A percentile compares a stretch with the other conserved stretches of the same genome.
phyloP scores from a whole-genome alignment of 1,140 invertebrate species.

The Cataglyphis hispanica region DNA sequence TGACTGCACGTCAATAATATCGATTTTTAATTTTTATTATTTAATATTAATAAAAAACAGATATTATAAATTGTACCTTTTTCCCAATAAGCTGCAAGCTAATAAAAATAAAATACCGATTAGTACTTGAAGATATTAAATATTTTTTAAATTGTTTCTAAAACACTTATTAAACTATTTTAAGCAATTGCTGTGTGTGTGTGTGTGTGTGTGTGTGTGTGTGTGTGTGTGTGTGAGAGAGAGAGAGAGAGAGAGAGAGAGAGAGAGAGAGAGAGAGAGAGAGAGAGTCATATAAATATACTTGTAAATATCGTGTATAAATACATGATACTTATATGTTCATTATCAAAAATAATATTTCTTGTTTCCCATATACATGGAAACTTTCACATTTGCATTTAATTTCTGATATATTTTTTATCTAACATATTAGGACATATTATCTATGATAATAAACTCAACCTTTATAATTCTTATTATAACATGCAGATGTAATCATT shows the following conservation, averaged over 20 bases:
- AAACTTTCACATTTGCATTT: background rate
- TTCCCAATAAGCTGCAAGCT: slow-evolving; percentile 86
- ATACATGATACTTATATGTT: slow-evolving; percentile 44
- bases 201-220: no score
- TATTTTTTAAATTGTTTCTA: slow-evolving; percentile 51
- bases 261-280: no score
- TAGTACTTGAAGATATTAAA: slow-evolving; percentile 68
- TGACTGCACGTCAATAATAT: slow-evolving; percentile 13
- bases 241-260: no score
- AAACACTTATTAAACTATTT: slow-evolving; percentile 40
- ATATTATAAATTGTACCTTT: slow-evolving; percentile 85
- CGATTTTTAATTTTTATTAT: slow-evolving; percentile 60
- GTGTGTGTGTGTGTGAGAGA: no score
- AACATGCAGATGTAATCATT: slow-evolving; percentile 47
- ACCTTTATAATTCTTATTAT: slow-evolving; percentile 29
- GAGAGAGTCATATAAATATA: slow-evolving; percentile 54
- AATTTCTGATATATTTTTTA: background rate
- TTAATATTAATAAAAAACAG: slow-evolving; percentile 72
- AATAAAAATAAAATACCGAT: slow-evolving; percentile 81
- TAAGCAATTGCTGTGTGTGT: slow-evolving; percentile 46
- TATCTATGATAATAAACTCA: slow-evolving; percentile 56
- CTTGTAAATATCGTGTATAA: slow-evolving; percentile 31
- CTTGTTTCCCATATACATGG: background rate
- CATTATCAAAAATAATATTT: slow-evolving; percentile 65
- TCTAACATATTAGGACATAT: background rate